phyloP scores from a whole-genome alignment of 2,113 vertebrate genomes.

The Vulpes vulpes region DNA sequence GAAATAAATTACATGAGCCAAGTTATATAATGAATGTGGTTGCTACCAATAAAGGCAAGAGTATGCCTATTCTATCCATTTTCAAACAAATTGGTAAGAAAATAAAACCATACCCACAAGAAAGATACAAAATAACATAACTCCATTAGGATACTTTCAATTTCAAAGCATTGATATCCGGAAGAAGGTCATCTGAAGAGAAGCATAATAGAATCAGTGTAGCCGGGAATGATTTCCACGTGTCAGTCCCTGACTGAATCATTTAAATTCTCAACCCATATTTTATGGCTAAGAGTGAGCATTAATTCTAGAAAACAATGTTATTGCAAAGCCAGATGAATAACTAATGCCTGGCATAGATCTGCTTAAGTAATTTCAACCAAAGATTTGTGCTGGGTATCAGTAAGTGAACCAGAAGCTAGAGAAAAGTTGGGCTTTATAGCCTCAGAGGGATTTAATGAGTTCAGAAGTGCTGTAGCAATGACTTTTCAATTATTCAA shows the following conservation, averaged over 20 bases:
- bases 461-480: not conserved
- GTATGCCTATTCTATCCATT: not conserved
- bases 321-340: slow-evolving; percentile 26
- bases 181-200: slow-evolving; percentile 7
- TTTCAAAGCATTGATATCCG: not conserved
- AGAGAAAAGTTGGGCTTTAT: not conserved
- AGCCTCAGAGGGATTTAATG: not conserved
- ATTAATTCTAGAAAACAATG: slow-evolving; percentile 40
- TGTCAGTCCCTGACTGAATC: slow-evolving; percentile 35
- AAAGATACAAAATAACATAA: not conserved
- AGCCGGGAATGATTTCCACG: not conserved
- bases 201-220: not conserved
- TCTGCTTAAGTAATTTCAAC: slow-evolving; percentile 53
- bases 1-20: not conserved
- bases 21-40: slow-evolving; percentile 36
- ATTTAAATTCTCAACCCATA: slow-evolving; percentile 33
- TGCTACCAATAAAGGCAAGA: slow-evolving; percentile 8
- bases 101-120: not conserved
- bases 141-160: not conserved
- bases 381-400: slow-evolving; percentile 4
- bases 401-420: not conserved
- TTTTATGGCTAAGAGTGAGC: slow-evolving; percentile 44
- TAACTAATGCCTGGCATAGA: slow-evolving; percentile 20
- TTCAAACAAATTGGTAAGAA: slow-evolving; percentile 5
- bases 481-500: not conserved